Evolutionary conservation across 2,888 invertebrate species (phyloP), one percentile per base, ranked within the genome.

Genomic region (Acanthopleura granulata): DNA sequence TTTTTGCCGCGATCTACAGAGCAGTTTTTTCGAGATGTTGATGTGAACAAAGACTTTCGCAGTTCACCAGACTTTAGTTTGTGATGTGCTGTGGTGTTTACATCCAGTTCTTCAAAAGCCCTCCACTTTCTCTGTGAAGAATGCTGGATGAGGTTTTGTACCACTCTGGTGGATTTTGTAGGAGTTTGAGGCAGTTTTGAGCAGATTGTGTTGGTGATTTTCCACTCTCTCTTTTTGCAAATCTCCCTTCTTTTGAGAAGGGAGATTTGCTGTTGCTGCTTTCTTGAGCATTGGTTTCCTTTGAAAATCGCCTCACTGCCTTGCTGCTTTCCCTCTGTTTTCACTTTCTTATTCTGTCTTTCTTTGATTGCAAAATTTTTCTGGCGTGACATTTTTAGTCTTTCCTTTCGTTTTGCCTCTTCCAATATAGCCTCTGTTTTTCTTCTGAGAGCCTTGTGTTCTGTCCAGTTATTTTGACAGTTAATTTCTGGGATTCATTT

Each of bases 341-440:
- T 57, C 57, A 51, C 74, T 78, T 75, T 81, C 77, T 73, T 74
- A 27, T 15, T 27, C 29, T 49, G 49, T 78, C 79, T 71, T 79
- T 79, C 78, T 22, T 73, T 57, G 9, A 75, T 72, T 74, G 73
- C 76, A 27, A 72, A 62, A 25, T 76, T 76, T 27, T 78, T 80
- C 62, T 77, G 80, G 25, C 71, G 74, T 15, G 74, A 72, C 74
- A 76, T 62, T 0, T 72, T 76, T 12, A 0, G 18, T 30, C 78
- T 40, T 62, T 74, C 74, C 51, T 74, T 49, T 51, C 61, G 73
- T 72, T 79, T 76, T 66, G 66, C 73, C 72, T 50, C 69, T 25
- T 66, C 76, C 62, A 71, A 76, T 79, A 25, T 79, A 77, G 16
- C 77, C 76, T 50, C 72, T 76, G 66, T 25, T 27, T 27, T 16